Evolutionary conservation across 2,797 vertebrate genomes (phyloP).

Genomic region (Enteromius paludinosus): DNA sequence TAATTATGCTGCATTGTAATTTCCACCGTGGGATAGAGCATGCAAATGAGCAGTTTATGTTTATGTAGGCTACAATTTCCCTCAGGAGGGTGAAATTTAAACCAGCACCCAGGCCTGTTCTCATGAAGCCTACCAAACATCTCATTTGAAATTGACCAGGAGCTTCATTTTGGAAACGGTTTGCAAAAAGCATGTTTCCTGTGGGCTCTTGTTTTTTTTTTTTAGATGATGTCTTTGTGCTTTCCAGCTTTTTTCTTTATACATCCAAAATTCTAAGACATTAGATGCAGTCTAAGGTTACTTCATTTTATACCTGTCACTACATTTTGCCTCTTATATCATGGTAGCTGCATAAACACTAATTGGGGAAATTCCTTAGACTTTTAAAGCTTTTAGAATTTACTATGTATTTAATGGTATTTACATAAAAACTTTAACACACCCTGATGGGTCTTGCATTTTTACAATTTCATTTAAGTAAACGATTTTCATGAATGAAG

Average conservation of each 20-base stretch:
- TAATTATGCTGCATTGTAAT: constrained; percentile 83
- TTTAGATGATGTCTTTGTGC: constrained; percentile 8
- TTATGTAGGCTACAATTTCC: constrained; percentile 57
- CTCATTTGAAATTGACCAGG: constrained; percentile 8
- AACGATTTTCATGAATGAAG: background rate
- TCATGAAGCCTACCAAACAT: constrained; percentile 26
- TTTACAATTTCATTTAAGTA: background rate
- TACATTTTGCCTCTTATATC: background rate
- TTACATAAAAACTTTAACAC: background rate
- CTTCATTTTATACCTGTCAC: background rate
- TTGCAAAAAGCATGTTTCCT: background rate
- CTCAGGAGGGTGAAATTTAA: constrained; percentile 47
- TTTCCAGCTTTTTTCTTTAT: constrained; percentile 13
- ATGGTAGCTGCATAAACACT: background rate
- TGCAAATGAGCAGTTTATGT: constrained; percentile 77
- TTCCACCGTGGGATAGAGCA: constrained; percentile 83
- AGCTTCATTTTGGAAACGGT: constrained; percentile 7
- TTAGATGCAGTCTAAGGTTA: background rate
- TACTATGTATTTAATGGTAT: background rate
- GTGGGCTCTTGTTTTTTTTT: background rate
- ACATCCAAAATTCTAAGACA: background rate
- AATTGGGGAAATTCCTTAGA: background rate
- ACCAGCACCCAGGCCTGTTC: constrained; percentile 34
- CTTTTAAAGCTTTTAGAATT: background rate
- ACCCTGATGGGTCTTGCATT: background rate